Conservation (phyloP, 2,113 vertebrate species). For the Crotalus horridus region DNA sequence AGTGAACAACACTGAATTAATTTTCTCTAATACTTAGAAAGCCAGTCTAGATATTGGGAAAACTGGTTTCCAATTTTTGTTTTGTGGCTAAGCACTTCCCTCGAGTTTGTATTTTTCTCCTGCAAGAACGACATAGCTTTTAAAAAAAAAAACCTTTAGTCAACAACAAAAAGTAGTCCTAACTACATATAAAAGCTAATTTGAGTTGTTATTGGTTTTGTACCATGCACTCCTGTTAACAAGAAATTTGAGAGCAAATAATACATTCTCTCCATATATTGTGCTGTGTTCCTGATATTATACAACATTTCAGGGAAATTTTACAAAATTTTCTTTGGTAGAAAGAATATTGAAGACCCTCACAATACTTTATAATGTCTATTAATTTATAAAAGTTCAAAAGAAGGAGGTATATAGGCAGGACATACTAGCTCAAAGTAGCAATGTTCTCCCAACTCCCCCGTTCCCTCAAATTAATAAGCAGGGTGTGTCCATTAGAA, state of each 20-base stretch:
- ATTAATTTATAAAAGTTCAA: background rate
- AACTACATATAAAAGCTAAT: no score
- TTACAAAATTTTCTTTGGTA: background rate
- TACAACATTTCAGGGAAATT: background rate
- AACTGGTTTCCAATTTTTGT: background rate
- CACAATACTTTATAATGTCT: background rate
- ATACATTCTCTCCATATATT: background rate
- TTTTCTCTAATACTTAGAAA: conserved; percentile 1
- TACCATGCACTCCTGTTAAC: background rate
- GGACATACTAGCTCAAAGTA: background rate
- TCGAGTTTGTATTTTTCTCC: background rate
- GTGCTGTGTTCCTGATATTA: background rate
- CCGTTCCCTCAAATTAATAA: background rate
- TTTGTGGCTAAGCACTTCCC: background rate
- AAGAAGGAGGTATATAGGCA: background rate
- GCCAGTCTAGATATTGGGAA: background rate
- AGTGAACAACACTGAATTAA: rapidly evolving
- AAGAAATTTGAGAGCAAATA: background rate
- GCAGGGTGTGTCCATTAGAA: background rate
- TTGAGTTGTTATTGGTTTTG: background rate
- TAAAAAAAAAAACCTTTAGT: background rate
- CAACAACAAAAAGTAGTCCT: background rate
- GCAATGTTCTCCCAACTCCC: no score
- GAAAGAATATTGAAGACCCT: background rate
- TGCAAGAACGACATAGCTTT: background rate